Evolutionary conservation across 2,113 vertebrate genomes (phyloP).

Genomic region (Centropus unirufus): DNA sequence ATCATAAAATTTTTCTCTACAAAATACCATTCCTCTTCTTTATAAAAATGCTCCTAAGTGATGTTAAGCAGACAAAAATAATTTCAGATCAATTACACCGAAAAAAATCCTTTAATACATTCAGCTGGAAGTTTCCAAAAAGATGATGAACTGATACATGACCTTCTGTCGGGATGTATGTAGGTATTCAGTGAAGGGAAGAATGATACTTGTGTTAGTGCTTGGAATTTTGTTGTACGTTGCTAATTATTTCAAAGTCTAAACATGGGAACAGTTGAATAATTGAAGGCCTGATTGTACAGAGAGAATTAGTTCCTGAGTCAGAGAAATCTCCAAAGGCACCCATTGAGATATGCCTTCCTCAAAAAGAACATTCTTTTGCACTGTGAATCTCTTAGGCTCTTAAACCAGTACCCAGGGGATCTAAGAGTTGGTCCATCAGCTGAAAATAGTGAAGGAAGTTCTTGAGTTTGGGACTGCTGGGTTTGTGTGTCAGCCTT

Average conservation of each 20-base stretch:
- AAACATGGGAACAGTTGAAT: not conserved
- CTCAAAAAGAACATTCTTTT: not conserved
- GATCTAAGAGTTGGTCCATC: not conserved
- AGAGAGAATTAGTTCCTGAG: not conserved
- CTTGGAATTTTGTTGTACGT: not conserved
- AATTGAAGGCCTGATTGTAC: not conserved
- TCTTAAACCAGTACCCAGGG: not conserved
- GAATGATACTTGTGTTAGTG: not conserved
- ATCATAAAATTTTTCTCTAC: not conserved
- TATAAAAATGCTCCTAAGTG: not conserved
- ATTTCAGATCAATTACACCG: not conserved
- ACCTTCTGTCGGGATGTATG: slow-evolving; percentile 37
- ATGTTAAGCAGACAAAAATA: not conserved
- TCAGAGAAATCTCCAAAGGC: not conserved
- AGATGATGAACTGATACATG: slow-evolving; percentile 9
- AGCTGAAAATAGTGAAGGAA: not conserved
- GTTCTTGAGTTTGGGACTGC: not conserved
- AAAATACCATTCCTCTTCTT: not conserved
- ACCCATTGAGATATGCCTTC: not conserved
- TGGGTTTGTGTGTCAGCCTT: not conserved
- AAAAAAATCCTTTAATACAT: not conserved
- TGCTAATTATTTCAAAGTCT: slow-evolving; percentile 8
- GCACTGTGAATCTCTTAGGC: not conserved
- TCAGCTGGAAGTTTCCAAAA: slow-evolving; percentile 17
- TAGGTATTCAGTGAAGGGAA: not conserved